Evolutionary conservation across 2,888 invertebrate genomes (phyloP).

Genomic region (Athalia circularis): DNA sequence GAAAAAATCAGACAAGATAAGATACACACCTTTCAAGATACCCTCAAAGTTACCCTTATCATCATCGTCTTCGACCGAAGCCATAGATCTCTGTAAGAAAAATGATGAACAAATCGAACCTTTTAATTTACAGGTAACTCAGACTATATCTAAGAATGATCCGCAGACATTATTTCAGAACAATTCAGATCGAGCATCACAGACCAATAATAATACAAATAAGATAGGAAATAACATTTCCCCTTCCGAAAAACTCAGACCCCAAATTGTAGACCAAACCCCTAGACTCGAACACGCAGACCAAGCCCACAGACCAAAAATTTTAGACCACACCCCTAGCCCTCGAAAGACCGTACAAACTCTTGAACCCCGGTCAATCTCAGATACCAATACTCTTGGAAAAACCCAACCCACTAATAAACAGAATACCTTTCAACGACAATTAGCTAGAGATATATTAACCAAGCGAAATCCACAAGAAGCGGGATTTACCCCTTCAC

Average conservation of each 20-base stretch:
- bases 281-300: no score
- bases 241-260: no score
- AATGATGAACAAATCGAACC: neutral
- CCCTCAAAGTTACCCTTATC: neutral
- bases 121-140: no score
- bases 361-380: neutral
- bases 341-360: neutral
- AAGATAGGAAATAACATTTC: no score
- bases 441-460: constrained; percentile 4
- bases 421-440: neutral
- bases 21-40: neutral
- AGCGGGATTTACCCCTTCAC: constrained; percentile 10
- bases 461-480: neutral
- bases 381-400: no score
- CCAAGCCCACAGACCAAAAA: no score
- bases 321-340: no score
- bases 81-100: neutral
- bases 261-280: no score
- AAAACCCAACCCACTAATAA: neutral
- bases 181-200: no score
- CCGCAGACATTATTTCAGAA: no score
- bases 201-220: no score
- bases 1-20: neutral
- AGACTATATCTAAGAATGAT: no score
- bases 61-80: neutral